Conservation (phyloP, 35 echinoderm and acorn worm genomes). For the Strongylocentrotus purpuratus region DNA sequence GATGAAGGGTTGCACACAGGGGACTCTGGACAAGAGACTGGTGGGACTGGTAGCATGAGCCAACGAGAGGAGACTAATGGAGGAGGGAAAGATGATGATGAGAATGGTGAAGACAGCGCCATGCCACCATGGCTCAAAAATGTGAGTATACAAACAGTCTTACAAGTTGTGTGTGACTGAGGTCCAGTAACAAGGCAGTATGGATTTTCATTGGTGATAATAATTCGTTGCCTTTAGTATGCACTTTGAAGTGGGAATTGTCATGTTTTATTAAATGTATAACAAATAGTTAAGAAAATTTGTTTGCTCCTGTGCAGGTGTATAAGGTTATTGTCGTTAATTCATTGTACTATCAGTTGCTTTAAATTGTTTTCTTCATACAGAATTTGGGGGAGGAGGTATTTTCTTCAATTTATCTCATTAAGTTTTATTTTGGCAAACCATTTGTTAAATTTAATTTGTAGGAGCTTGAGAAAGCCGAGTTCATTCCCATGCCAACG, state of each 20-base stretch:
- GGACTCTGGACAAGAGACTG: constrained; percentile 15
- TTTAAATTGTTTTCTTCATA: neutral
- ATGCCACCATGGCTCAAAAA: constrained; percentile 78
- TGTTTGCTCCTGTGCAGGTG: too few relatives aligned
- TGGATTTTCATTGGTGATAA: too few relatives aligned
- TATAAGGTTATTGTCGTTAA: neutral
- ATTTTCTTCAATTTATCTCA: too few relatives aligned
- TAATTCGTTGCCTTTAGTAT: neutral
- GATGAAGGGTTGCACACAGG: constrained; percentile 53
- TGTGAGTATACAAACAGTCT: constrained; percentile 56
- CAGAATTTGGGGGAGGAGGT: too few relatives aligned
- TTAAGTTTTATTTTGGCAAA: too few relatives aligned
- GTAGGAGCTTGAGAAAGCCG: constrained; percentile 86
- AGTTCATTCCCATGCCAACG: constrained; percentile 86
- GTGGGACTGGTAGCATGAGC: neutral
- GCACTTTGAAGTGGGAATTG: neutral
- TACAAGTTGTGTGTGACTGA: neutral
- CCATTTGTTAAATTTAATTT: neutral
- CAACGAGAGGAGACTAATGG: neutral
- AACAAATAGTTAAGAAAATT: too few relatives aligned
- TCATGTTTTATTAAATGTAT: too few relatives aligned
- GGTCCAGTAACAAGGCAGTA: too few relatives aligned
- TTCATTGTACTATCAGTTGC: neutral
- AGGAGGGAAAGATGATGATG: neutral
- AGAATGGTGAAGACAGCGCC: constrained; percentile 46